Evolutionary conservation across 1,140 invertebrate species (phyloP).

Genomic region (Littorina saxatilis): DNA sequence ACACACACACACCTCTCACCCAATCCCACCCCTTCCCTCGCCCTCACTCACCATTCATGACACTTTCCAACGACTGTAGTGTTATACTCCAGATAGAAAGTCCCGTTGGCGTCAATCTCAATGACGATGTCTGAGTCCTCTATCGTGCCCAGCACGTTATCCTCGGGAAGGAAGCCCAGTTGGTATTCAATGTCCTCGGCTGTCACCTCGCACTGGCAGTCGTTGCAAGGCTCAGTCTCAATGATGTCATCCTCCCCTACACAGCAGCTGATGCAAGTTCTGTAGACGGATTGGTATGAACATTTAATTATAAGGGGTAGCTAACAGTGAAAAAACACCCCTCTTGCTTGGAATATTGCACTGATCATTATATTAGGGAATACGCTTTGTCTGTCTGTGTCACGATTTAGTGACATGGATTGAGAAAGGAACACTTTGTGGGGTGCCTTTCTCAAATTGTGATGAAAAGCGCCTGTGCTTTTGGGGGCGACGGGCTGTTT

Average conservation of each 20-base stretch:
- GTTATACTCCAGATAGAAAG: constrained; percentile 1
- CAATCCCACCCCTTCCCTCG: not conserved
- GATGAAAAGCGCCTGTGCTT: too few relatives aligned
- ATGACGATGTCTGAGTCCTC: not conserved
- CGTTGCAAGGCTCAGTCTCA: not conserved
- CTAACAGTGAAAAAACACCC: not conserved
- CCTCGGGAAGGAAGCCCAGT: not conserved
- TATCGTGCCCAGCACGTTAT: not conserved
- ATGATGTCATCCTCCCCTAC: not conserved
- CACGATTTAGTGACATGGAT: too few relatives aligned
- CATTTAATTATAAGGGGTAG: not conserved
- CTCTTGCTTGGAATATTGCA: too few relatives aligned
- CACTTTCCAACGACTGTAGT: not conserved
- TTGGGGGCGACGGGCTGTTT: too few relatives aligned
- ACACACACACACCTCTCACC: too few relatives aligned
- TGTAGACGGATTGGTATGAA: not conserved
- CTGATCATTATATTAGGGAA: too few relatives aligned
- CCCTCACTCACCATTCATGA: not conserved
- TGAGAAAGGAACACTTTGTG: too few relatives aligned
- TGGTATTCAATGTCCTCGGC: not conserved
- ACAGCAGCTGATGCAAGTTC: not conserved
- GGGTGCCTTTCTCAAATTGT: too few relatives aligned
- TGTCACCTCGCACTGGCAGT: constrained; percentile 3
- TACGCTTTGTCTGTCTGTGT: too few relatives aligned
- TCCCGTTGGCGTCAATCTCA: not conserved